Base-by-base conservation (phyloP, 2,888 invertebrate genomes). In the Digitonthophagus gazella region DNA sequence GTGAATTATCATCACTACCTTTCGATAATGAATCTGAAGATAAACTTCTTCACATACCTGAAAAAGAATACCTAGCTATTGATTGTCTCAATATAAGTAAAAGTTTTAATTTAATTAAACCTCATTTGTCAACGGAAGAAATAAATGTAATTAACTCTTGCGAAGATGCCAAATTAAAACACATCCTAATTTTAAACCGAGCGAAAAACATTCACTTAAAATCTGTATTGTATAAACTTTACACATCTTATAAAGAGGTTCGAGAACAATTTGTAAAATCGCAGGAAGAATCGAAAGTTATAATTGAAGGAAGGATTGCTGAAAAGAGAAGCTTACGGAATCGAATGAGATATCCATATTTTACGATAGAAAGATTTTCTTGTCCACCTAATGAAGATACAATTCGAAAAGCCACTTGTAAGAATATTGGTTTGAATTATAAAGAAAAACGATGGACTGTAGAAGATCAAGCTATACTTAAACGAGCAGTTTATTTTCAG, bases 351-450 rank as follows among this genome's bases (percentile, higher is more conserved):
- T 84, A 86, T 75, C 87, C 91, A 0, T 93, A 90, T 77, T 93
- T 93, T 73, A 90, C 90, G 74, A 81, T 78, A 16, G 75, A 82
- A 15, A 84, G 85, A 16, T 88, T 86, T 73, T 80, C 84, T 2
- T 86, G 88, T 15, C 86, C 86, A 0, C 78, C 80, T 16, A 92
- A 92, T 79, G 81, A 83, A 2, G 91, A 92, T 70, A 70, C 72
- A 11, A 2, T 74, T 5, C 68, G 68, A 56, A 85, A 85, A 72
- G 75, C 75, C 44, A 72, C 69, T 1, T 79, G 75, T 54, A 76
- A 76, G 2, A 82, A 83, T 68, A 71, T 82, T 5, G 77, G 78
- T 11, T 69, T 81, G 0, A 71, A 77, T 14, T 72, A 78, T 63
- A 67, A 64, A n/a, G 54, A 69, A 28, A 64, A 63, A 5, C 57